Base-by-base conservation (phyloP, 2,797 vertebrate species). In the Kryptolebias ocellatus region DNA sequence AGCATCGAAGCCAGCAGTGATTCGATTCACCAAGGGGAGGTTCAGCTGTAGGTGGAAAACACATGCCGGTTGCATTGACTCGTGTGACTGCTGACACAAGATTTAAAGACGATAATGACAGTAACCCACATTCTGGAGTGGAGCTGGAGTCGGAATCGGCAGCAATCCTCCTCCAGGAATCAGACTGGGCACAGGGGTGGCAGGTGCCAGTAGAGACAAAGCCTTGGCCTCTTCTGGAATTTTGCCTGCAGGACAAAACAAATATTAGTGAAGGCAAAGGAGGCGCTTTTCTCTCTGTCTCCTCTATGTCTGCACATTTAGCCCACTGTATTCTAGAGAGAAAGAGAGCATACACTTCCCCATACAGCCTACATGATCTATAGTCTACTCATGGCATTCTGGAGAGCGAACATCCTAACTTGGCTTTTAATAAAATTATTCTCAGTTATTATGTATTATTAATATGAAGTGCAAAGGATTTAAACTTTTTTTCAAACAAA, bases 141-240 rank as follows among this genome's bases (percentile, higher is more conserved):
- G 95, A 3, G 93, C 82, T 44, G 96, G 95, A 6, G 95, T 93
- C 4, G 98, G 97, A 76, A 98, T 96, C 24, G 97, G 97, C 72
- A 99, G 95, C 83, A 99, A 90, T 47, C 97, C 98, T 86, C 95
- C 96, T 65, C 97, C 97, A 45, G 96, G 93, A 85, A 98, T 95
- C 92, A 98, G 85, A 78, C 90, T 96, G 83, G 96, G 94, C 53
- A 94, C 94, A 27, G 97, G 93, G 78, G 96, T 77, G 76, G 93
- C 94, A 74, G 98, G 98, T 1, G 96, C 96, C 94, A 99, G 90
- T 0, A 99, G 93, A 54, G 97, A 98, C 53, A 99, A 94, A 60
- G 98, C 98, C 94, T 99, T 99, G 87, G 95, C 93, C 94, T 99
- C 98, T 90, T 99, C 98, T 65, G 97, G 98, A 74, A 99, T 99